A percentile compares a stretch with the other conserved stretches of the same genome.
These are phyloP conservation scores for Addax nasomaculatus DNA, from an alignment of 2,113 vertebrate genomes.

Conservation along the genomic window DNA sequence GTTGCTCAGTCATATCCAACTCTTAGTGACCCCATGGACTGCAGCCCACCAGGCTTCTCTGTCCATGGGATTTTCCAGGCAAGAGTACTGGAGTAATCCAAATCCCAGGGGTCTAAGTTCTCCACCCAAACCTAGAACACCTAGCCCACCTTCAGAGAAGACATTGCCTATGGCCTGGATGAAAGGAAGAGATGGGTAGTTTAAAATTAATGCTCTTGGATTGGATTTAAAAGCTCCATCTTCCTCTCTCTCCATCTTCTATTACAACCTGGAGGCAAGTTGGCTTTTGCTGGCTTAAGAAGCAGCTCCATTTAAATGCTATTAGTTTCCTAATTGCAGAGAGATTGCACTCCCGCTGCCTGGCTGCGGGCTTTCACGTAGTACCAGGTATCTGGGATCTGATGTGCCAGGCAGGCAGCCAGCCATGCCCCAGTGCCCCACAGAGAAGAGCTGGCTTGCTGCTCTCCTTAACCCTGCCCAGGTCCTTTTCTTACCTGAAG, in stretches of 20 bases:
- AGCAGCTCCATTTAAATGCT: constrained; percentile 51
- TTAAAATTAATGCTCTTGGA: constrained; percentile 12
- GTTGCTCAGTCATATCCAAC: neutral
- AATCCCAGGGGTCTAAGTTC: neutral
- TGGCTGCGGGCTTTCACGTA: constrained; percentile 27
- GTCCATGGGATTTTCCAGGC: neutral
- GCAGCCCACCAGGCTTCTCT: neutral
- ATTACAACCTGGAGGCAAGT: constrained; percentile 50
- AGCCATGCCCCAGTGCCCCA: neutral
- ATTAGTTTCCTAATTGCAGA: constrained; percentile 49
- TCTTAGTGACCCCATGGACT: neutral
- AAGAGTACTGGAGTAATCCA: neutral
- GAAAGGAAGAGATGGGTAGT: neutral
- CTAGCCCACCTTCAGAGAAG: neutral
- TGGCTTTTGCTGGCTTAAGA: constrained; percentile 39
- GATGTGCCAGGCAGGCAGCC: neutral
- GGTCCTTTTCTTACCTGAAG: neutral
- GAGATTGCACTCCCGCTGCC: constrained; percentile 41
- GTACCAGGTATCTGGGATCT: neutral
- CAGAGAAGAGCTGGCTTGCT: neutral
- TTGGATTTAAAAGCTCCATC: neutral
- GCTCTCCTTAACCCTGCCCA: neutral
- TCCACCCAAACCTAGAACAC: neutral
- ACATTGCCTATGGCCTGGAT: neutral
- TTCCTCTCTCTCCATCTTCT: neutral